A percentile compares a stretch with the other conserved stretches of the same genome.
phyloP scores from a whole-genome alignment of 2,113 vertebrate species.

The human (Homo sapiens) region GRCh38 chr17:1784001-1784500 shows the following conservation, averaged over 20 bases:
- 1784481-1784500: not conserved
- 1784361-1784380: slow-evolving; percentile 73
- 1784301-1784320: not conserved
- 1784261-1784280: slow-evolving; percentile 16
- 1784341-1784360: slow-evolving; percentile 72
- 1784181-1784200: slow-evolving; percentile 81
- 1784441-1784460: slow-evolving; percentile 77
- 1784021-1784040: not conserved
- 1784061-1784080: not conserved
- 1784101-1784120: not conserved
- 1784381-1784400: slow-evolving; percentile 57
- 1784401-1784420: slow-evolving; percentile 65
- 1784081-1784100: slow-evolving; percentile 37
- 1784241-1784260: not conserved
- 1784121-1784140: not conserved
- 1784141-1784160: not conserved
- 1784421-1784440: slow-evolving; percentile 67
- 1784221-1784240: slow-evolving; percentile 6
- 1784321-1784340: slow-evolving; percentile 79
- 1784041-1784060: not conserved
- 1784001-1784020: not conserved
- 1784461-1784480: slow-evolving; percentile 78
- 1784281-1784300: not conserved
- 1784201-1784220: slow-evolving; percentile 72
- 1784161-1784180: slow-evolving; percentile 16